Evolutionary conservation across 2,888 invertebrate genomes (phyloP).

Genomic region (Panorpa germanica): DNA sequence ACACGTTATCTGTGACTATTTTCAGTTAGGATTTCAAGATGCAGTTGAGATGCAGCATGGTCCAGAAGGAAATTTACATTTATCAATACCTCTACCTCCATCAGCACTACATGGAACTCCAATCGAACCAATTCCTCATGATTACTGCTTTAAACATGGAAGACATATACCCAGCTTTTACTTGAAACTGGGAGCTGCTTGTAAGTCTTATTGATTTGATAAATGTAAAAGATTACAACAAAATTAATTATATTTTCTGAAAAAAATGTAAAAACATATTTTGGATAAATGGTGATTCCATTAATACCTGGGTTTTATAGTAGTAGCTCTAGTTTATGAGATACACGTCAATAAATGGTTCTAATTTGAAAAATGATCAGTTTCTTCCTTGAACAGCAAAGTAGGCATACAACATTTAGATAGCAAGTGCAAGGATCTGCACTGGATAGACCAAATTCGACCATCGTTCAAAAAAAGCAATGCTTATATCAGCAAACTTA

Average conservation of each 20-base stretch:
- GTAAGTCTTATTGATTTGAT: slow-evolving; percentile 21
- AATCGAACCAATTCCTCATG: slow-evolving; percentile 28
- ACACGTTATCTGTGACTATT: slow-evolving; percentile 12
- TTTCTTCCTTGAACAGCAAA: no score
- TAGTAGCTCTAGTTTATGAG: no score
- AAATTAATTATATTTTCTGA: slow-evolving; percentile 3
- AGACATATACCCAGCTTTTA: slow-evolving; percentile 55
- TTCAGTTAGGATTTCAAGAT: slow-evolving; percentile 5
- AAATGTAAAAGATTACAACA: no score
- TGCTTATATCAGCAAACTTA: no score
- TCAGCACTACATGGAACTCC: slow-evolving; percentile 14
- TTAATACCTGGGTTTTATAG: background rate
- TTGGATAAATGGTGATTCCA: background rate
- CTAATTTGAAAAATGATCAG: no score
- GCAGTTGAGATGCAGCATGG: slow-evolving; percentile 7
- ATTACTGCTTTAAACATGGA: slow-evolving; percentile 45
- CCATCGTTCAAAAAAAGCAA: no score
- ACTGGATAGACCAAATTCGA: no score
- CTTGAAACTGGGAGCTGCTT: slow-evolving; percentile 52
- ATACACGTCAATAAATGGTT: no score
- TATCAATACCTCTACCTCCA: slow-evolving; percentile 23
- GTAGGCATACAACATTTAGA: no score
- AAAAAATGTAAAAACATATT: background rate
- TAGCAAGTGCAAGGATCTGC: no score
- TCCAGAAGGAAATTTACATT: slow-evolving; percentile 17